These are phyloP conservation scores for Galeruca laticollis DNA, from an alignment of 2,888 invertebrate species.

Conservation along the genomic window DNA sequence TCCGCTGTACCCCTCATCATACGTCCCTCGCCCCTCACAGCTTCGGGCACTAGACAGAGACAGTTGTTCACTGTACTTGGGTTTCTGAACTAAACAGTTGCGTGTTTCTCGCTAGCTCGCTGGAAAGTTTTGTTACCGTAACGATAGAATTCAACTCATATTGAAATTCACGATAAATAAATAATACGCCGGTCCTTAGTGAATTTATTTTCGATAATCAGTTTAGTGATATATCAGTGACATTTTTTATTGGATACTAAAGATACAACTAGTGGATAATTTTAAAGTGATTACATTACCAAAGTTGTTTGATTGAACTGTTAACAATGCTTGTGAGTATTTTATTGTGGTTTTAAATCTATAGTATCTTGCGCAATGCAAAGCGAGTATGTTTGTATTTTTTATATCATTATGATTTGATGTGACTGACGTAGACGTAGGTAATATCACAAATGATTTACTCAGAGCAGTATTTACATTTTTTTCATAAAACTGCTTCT, in stretches of 20 bases:
- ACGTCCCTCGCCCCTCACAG: slow-evolving; percentile 36
- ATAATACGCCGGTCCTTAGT: slow-evolving; percentile 34
- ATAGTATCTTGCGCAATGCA: slow-evolving; percentile 43
- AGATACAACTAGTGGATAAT: slow-evolving; percentile 35
- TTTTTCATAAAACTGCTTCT: background rate
- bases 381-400: slow-evolving; percentile 34
- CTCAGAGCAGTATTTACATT: background rate
- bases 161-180: slow-evolving; percentile 23
- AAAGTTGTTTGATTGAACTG: slow-evolving; percentile 46
- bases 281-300: slow-evolving; percentile 40
- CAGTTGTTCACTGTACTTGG: slow-evolving; percentile 44
- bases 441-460: slow-evolving; percentile 1
- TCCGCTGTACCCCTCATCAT: slow-evolving; percentile 32
- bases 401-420: slow-evolving; percentile 35
- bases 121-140: slow-evolving; percentile 36
- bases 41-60: slow-evolving; percentile 39
- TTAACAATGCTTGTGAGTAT: slow-evolving; percentile 58
- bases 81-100: slow-evolving; percentile 43
- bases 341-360: slow-evolving; percentile 45
- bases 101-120: slow-evolving; percentile 29
- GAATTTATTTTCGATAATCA: slow-evolving; percentile 34
- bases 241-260: slow-evolving; percentile 29
- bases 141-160: slow-evolving; percentile 23
- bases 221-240: slow-evolving; percentile 38
- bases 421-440: slow-evolving; percentile 33